Evolutionary conservation across 2,888 invertebrate species (phyloP).

Genomic region (Saturnia japonica): DNA sequence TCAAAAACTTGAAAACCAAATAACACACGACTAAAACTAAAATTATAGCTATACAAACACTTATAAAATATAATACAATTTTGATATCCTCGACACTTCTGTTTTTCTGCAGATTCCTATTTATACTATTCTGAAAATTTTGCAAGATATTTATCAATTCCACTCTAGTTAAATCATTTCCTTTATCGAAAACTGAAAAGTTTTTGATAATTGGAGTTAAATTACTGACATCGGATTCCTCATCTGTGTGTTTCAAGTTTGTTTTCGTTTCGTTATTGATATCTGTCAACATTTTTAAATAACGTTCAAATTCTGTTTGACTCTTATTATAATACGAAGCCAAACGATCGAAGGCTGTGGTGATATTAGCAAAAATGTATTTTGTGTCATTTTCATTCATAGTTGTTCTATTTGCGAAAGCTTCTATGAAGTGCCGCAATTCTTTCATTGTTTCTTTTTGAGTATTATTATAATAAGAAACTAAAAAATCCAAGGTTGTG

Average conservation of each 20-base stretch:
- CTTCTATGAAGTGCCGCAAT: not conserved
- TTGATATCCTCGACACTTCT: constrained; percentile 4
- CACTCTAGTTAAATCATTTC: not conserved
- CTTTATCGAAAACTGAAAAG: not conserved
- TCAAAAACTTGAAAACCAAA: constrained; percentile 6
- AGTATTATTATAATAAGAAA: constrained; percentile 13
- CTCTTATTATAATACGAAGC: constrained; percentile 13
- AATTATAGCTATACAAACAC: constrained; percentile 13
- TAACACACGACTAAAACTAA: constrained; percentile 3
- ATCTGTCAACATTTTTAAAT: constrained; percentile 13
- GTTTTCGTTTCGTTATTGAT: not conserved
- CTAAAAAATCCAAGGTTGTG: not conserved
- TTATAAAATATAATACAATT: constrained; percentile 16
- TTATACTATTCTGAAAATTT: constrained; percentile 5
- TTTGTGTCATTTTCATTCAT: constrained; percentile 8
- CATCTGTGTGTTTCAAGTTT: not conserved
- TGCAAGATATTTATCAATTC: constrained; percentile 7
- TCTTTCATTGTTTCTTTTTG: constrained; percentile 7
- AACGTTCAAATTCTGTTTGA: constrained; percentile 12
- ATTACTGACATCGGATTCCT: constrained; percentile 12
- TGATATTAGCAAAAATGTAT: not conserved
- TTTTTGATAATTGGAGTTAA: not conserved
- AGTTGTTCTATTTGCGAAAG: not conserved
- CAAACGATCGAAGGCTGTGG: not conserved
- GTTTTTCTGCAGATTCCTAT: not conserved